Percentiles rank a stretch among this genome's conserved stretches.
phyloP scores from a whole-genome alignment of 1,140 invertebrate species.

The Pemphigus obesinymphae region DNA sequence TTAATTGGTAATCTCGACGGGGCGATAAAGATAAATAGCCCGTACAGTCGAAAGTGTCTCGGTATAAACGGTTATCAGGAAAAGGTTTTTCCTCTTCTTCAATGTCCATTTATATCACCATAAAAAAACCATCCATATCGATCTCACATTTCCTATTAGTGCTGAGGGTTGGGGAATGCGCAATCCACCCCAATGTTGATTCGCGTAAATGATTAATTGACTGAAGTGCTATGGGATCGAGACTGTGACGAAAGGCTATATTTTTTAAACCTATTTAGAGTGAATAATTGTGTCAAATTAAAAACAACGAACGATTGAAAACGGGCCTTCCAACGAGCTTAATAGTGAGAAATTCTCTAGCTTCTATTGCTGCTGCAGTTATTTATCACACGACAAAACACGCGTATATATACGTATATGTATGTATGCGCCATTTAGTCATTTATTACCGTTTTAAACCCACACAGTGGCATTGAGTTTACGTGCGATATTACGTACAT shows the following conservation, averaged over 20 bases:
- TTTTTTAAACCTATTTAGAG: constrained; percentile 7
- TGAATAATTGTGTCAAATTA: constrained; percentile 28
- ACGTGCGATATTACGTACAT: too few relatives aligned
- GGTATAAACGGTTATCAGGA: background rate
- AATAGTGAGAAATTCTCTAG: background rate
- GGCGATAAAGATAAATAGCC: too few relatives aligned
- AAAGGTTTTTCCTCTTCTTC: background rate
- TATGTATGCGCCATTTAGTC: background rate
- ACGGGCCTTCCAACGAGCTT: background rate
- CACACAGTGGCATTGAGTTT: background rate
- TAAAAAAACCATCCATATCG: too few relatives aligned
- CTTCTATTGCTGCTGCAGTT: background rate
- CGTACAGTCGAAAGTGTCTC: background rate
- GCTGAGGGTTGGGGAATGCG: too few relatives aligned
- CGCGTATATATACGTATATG: background rate
- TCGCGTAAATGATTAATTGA: constrained; percentile 23
- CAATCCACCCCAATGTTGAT: too few relatives aligned
- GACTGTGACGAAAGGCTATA: constrained; percentile 3
- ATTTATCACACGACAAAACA: constrained; percentile 18
- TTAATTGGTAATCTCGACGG: constrained; percentile 11
- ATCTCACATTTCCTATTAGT: too few relatives aligned
- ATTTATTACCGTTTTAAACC: constrained; percentile 26
- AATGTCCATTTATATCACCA: too few relatives aligned
- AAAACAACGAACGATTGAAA: constrained; percentile 23
- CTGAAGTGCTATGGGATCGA: background rate